Percentiles rank a stretch among this genome's conserved stretches.
Conservation (phyloP, 2,113 vertebrate genomes). For the Malaclemys terrapin region DNA sequence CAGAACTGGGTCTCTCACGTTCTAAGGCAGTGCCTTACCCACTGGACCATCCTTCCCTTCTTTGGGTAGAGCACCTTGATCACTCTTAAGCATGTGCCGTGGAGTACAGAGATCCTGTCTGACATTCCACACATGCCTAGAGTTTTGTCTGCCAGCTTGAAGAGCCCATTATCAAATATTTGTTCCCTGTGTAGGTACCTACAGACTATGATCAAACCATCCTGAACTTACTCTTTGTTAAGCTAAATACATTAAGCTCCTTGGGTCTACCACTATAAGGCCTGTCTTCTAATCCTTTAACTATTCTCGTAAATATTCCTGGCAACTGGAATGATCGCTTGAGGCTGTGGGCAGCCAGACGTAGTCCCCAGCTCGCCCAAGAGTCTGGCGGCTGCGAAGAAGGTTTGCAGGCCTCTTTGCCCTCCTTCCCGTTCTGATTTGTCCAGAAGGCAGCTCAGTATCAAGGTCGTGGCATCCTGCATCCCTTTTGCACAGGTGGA, state of each 20-base stretch:
- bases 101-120: not conserved
- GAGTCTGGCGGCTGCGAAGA: not conserved
- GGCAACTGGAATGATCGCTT: not conserved
- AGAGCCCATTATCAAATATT: not conserved
- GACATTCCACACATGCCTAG: rapidly evolving
- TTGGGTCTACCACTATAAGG: not conserved
- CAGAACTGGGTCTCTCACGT: not conserved
- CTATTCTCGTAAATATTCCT: not conserved
- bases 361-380: not conserved
- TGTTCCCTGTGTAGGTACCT: not conserved
- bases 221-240: not conserved
- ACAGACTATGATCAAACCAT: not conserved
- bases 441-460: rapidly evolving
- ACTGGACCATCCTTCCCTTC: not conserved
- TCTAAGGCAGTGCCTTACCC: not conserved
- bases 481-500: not conserved
- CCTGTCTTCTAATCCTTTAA: not conserved
- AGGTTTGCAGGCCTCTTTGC: not conserved
- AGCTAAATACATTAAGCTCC: not conserved
- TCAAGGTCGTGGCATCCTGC: rapidly evolving
- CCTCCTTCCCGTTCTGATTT: not conserved
- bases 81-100: not conserved
- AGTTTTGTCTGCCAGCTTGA: not conserved
- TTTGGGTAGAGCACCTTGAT: not conserved
- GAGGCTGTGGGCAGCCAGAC: not conserved